These are phyloP conservation scores for Ailuropoda melanoleuca DNA, from an alignment of 2,113 vertebrate genomes.

Conservation along the genomic window DNA sequence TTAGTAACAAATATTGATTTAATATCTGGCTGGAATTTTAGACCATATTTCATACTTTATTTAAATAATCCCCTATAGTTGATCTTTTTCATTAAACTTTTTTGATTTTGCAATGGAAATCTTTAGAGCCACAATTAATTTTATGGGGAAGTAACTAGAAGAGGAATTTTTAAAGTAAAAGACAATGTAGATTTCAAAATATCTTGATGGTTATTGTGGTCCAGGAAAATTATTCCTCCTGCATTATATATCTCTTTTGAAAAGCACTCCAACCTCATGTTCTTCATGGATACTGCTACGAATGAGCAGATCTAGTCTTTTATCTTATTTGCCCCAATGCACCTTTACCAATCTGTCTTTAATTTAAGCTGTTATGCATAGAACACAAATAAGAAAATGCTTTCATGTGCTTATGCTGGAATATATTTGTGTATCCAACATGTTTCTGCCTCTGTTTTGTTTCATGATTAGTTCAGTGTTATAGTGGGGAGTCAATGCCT, in stretches of 20 bases:
- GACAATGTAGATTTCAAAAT: conserved; percentile 19
- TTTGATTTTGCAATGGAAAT: conserved; percentile 13
- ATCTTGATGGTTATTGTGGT: conserved; percentile 27
- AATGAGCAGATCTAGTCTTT: background rate
- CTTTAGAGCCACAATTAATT: background rate
- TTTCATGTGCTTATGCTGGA: background rate
- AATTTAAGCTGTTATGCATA: background rate
- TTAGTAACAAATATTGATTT: background rate
- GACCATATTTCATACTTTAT: background rate
- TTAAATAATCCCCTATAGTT: background rate
- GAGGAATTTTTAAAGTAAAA: background rate
- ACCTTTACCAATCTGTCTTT: background rate
- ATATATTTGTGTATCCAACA: background rate
- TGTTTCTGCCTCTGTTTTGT: background rate
- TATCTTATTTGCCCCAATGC: background rate
- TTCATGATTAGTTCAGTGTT: background rate
- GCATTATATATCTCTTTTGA: background rate
- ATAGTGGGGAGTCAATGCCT: background rate
- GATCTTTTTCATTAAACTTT: background rate
- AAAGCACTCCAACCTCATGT: background rate
- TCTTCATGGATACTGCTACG: background rate
- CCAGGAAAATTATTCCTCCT: background rate
- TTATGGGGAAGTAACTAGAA: conserved; percentile 10
- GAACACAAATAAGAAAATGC: background rate
- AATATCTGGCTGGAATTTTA: background rate